Conservation (phyloP, 2,797 vertebrate species). For the Anguilla marmorata region DNA sequence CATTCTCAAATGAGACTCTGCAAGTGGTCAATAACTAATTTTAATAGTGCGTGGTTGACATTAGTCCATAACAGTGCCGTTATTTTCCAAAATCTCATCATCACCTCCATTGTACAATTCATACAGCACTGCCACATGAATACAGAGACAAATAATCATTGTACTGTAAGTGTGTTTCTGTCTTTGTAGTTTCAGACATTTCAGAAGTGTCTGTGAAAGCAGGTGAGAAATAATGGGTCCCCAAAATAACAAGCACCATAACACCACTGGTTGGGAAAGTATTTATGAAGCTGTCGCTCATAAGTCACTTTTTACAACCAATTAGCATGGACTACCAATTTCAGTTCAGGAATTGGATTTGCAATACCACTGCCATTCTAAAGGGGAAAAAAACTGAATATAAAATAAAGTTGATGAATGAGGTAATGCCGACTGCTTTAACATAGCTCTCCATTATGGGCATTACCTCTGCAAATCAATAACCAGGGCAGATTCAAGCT, state of each 20-base stretch:
- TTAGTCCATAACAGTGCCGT: neutral
- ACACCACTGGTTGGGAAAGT: constrained; percentile 9
- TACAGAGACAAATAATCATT: neutral
- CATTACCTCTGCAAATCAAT: constrained; percentile 15
- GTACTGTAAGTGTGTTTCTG: neutral
- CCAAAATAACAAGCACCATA: constrained; percentile 6
- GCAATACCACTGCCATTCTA: neutral
- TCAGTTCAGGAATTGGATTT: constrained; percentile 29
- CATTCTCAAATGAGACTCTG: neutral
- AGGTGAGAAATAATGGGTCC: constrained; percentile 12
- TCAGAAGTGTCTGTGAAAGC: neutral
- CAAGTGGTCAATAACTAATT: neutral
- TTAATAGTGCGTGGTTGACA: neutral
- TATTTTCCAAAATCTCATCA: constrained; percentile 12
- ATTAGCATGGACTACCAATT: constrained; percentile 22
- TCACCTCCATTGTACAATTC: neutral
- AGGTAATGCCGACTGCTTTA: neutral
- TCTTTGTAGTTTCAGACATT: constrained; percentile 15
- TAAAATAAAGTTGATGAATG: neutral
- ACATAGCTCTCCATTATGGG: neutral
- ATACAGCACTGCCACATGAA: neutral
- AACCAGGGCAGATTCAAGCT: neutral
- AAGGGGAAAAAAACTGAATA: neutral
- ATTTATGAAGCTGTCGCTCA: constrained; percentile 21
- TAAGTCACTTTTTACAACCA: constrained; percentile 27